Evolutionary conservation across 2,797 vertebrate species (phyloP).

Genomic region (Pampus argenteus): DNA sequence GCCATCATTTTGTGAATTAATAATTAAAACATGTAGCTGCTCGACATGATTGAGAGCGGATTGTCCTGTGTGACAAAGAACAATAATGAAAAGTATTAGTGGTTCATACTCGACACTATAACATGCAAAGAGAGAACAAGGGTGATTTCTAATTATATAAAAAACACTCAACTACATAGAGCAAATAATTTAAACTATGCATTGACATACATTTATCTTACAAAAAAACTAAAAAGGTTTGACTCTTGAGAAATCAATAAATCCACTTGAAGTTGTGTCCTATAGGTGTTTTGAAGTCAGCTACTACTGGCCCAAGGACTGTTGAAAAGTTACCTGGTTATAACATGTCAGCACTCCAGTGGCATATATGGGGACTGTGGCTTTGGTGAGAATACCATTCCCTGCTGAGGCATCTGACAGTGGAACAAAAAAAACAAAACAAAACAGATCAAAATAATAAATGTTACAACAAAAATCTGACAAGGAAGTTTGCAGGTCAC

Average conservation of each 20-base stretch:
- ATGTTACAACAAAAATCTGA: not conserved
- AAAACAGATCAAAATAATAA: not conserved
- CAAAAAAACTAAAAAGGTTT: not conserved
- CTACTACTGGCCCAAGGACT: not conserved
- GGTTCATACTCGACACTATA: not conserved
- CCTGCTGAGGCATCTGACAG: slow-evolving; percentile 89
- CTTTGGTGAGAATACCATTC: slow-evolving; percentile 97
- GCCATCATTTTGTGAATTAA: slow-evolving; percentile 29
- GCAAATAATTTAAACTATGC: not conserved
- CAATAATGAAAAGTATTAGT: slow-evolving; percentile 12
- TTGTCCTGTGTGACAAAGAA: slow-evolving; percentile 30
- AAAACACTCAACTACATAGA: not conserved
- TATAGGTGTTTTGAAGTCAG: not conserved
- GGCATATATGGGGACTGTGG: slow-evolving; percentile 98
- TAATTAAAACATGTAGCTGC: slow-evolving; percentile 44
- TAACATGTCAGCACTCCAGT: slow-evolving; percentile 98
- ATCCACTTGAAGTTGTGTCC: not conserved
- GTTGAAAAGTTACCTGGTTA: slow-evolving; percentile 89
- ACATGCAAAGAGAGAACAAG: not conserved
- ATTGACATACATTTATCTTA: not conserved
- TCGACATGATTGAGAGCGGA: slow-evolving; percentile 24
- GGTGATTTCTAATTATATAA: no score
- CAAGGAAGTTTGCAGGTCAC: slow-evolving; percentile 21
- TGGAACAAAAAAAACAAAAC: slow-evolving; percentile 7
- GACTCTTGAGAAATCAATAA: not conserved